Base-by-base conservation (phyloP, 35 echinoderm and acorn worm species). In the Acanthaster planci region DNA sequence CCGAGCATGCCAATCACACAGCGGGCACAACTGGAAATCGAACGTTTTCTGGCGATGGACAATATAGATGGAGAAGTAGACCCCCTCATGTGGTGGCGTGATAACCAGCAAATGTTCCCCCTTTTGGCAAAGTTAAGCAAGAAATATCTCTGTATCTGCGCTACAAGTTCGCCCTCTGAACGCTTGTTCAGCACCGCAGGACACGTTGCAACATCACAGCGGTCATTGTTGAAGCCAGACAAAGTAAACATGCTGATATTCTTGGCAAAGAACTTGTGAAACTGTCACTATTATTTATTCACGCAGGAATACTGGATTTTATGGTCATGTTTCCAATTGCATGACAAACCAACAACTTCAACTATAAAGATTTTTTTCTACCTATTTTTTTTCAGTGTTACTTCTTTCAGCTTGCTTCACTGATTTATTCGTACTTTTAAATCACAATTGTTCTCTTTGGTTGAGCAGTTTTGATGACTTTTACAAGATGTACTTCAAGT, bases 101-200 rank as follows among this genome's bases (percentile, higher is more conserved):
- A 19, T 15, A 52, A 85, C 32, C 8, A 26, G 8, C 1, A 37
- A 0, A 35, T 36, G 30, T 60, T 59, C 19, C 89, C 89, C 29
- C 39, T 8, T 18, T 26, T 90, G 18, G 17, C 50, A 8, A 78
- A 90, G 38, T 18, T 90, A 19, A 82, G 81, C 15, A 85, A 18
- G 68, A 78, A 76, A 42, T 90, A 84, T 51, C 31, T 90, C 12
- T 39, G 58, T 17, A 85, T 90, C 1, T 68, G 81, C 10, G 64
- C 89, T 30, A 90, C 89, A 3, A 85, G 81, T 2, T 82, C 84
- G 8, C 89, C 89, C 3, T 76, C 56, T 29, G 89, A 90, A 35
- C 76, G 89, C 37, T 64, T 90, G 30, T 90, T 90, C 40, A 85
- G 81, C 16, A 76, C 76, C 7, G 89, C 89, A 26, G 89, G 89